Evolutionary conservation across 1,140 invertebrate genomes (phyloP).

Genomic region (Ptiloglossa arizonensis): DNA sequence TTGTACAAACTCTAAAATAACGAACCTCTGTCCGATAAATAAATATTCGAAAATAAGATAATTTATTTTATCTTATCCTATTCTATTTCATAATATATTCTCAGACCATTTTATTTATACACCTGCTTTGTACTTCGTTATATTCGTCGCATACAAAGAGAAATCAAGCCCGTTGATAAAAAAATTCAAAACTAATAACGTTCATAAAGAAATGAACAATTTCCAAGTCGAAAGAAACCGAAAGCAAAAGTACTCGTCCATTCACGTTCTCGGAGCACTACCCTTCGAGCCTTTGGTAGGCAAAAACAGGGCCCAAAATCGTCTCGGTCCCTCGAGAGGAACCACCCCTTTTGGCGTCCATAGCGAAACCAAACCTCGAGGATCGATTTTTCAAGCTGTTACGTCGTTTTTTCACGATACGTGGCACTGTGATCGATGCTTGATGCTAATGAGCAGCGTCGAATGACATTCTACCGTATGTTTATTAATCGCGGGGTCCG

Average conservation of each 20-base stretch:
- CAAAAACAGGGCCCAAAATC: slow-evolving; percentile 17
- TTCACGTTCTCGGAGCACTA: not conserved
- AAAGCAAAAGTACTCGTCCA: not conserved
- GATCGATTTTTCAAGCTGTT: slow-evolving; percentile 24
- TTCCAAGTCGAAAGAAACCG: no score
- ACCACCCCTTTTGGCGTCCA: not conserved
- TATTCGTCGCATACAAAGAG: no score
- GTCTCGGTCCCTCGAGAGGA: not conserved
- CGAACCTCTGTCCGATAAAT: no score
- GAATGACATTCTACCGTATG: slow-evolving; percentile 55
- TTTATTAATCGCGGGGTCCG: slow-evolving; percentile 62
- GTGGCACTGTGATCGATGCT: slow-evolving; percentile 41
- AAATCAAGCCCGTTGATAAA: no score
- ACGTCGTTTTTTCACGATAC: slow-evolving; percentile 1
- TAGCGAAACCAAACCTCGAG: slow-evolving; percentile 5
- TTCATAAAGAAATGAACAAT: no score
- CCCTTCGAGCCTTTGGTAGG: not conserved
- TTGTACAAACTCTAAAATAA: no score
- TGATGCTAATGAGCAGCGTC: slow-evolving; percentile 62
- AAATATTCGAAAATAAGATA: no score
- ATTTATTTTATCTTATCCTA: no score
- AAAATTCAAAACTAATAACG: no score
- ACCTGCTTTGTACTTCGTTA: no score
- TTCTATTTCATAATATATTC: no score
- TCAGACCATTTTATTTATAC: no score